phyloP scores from a whole-genome alignment of 2,113 vertebrate genomes.

The Hypocryptadius cinnamomeus region DNA sequence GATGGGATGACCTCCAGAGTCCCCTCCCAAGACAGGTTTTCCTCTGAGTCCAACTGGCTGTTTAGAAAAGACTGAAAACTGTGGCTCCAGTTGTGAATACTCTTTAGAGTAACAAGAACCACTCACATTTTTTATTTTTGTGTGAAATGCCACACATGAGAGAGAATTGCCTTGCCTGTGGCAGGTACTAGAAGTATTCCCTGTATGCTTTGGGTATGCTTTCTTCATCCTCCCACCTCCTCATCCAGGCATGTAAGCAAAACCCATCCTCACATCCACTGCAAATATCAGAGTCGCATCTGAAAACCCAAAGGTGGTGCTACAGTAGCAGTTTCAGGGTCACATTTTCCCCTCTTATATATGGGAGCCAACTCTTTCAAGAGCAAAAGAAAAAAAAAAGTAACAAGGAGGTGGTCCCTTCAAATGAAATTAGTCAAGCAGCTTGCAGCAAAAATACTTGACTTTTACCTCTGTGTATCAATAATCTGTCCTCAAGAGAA shows the following conservation, averaged over 20 bases:
- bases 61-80: neutral
- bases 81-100: rapidly evolving
- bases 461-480: neutral
- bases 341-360: neutral
- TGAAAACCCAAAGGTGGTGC: neutral
- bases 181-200: neutral
- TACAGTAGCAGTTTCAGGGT: neutral
- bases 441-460: neutral
- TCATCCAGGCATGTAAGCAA: neutral
- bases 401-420: neutral
- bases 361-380: neutral
- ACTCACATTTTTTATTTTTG: neutral
- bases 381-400: neutral
- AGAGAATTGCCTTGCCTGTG: neutral
- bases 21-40: neutral
- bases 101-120: neutral
- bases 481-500: neutral
- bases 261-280: neutral
- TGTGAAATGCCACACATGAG: neutral
- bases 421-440: neutral
- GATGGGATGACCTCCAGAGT: neutral
- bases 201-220: neutral
- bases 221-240: neutral
- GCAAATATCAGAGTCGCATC: neutral
- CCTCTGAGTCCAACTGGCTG: neutral